Conservation (phyloP, 2,113 vertebrate genomes). For the Cinclus cinclus region DNA sequence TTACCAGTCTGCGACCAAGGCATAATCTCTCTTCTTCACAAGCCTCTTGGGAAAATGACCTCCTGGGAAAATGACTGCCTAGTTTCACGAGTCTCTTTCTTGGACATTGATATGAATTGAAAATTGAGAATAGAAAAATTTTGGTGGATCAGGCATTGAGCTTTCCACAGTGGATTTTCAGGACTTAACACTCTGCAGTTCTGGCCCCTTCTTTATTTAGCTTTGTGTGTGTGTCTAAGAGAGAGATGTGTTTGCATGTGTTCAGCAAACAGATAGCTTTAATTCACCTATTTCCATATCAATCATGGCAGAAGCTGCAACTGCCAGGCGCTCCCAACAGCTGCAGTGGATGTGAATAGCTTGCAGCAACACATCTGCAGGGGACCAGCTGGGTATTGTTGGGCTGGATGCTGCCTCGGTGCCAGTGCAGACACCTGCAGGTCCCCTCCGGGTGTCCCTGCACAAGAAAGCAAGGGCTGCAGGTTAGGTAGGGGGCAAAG, state of each 20-base stretch:
- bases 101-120: neutral
- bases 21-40: neutral
- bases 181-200: neutral
- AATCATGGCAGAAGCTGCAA: neutral
- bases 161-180: neutral
- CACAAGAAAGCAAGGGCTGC: neutral
- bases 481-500: neutral
- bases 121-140: neutral
- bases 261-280: neutral
- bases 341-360: neutral
- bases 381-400: neutral
- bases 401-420: neutral
- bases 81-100: neutral
- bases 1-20: neutral
- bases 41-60: neutral
- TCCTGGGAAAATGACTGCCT: neutral
- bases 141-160: neutral
- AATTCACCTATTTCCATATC: neutral
- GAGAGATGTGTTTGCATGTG: neutral
- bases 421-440: neutral
- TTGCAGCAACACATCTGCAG: neutral
- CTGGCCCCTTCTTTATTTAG: neutral
- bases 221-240: neutral
- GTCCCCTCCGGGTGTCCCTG: neutral
- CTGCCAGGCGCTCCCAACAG: accelerated